Evolutionary conservation across 1,140 invertebrate genomes (phyloP), one percentile per base, ranked within the genome.

Genomic region (Trichonephila inaurata): DNA sequence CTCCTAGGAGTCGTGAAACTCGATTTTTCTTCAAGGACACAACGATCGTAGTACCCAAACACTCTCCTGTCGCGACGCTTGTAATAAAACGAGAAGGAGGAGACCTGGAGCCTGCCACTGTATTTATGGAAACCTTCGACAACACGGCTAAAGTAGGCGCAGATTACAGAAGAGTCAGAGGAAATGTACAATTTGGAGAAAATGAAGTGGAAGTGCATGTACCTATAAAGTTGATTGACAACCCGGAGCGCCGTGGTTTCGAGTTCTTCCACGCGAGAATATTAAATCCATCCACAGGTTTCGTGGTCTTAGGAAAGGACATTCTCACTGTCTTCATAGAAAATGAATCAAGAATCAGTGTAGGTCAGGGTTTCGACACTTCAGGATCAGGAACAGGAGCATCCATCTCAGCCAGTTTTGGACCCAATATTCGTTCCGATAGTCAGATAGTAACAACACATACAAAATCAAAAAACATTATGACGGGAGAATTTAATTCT

Each of bases 171-270:
- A 96, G 96, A 5, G 96, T 96, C 0, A 95, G 95, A 94, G 97
- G 97, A 64, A 95, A 95, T 58, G 92, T 97, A 0, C 94, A 95
- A 6, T 97, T 97, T 95, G 96, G 97, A 94, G 96, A 97, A 94
- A 96, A 96, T 62, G 97, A 97, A 94, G 95, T 95, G 6, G 94
- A 94, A 8, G 96, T 85, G 16, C 16, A n/a, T 1, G 1, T 58
- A 8, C 1, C 0, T 4, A 8, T 51, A 7, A 85, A 60, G 10
- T 21, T 85, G 51, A 60, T 85, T 14, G 12, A 24, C 40, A 85
- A 61, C 21, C 21, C 21, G 14, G 18, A 14, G 14, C 12, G 21
- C 14, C 16, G 0, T 14, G 44, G n/a, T 28, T 8, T 51, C 81
- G 60, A 60, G 18, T 12, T 3, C 1, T 85, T 85, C 51, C 21